Percentiles rank a stretch among this genome's conserved stretches.
Conservation (phyloP, 2,113 vertebrate species). For the Pollimyrus isidori region DNA sequence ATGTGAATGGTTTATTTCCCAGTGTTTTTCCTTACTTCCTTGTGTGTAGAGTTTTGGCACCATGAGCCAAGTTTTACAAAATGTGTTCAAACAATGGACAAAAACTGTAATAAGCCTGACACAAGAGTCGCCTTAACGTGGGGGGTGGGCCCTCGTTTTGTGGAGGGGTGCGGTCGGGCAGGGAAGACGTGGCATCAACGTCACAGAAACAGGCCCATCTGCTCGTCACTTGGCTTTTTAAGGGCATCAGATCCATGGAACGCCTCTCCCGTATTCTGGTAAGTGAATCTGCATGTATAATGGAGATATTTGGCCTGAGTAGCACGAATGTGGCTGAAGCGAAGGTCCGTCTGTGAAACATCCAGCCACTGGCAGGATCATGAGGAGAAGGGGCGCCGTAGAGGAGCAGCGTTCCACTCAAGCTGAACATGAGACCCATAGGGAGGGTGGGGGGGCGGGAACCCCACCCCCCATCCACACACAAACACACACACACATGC, state of each 20-base stretch:
- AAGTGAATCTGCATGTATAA: not conserved
- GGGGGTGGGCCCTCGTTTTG: not conserved
- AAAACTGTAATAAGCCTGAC: conserved; percentile 14
- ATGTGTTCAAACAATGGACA: too few species aligned
- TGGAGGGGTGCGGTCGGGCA: not conserved
- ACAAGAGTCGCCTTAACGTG: conserved; percentile 2
- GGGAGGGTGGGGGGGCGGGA: not conserved
- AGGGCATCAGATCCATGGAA: not conserved
- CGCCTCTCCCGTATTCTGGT: not conserved
- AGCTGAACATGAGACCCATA: not conserved
- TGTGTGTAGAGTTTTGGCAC: too few species aligned
- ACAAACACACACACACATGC: not conserved
- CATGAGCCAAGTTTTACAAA: too few species aligned
- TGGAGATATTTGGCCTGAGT: not conserved
- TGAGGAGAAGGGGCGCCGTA: not conserved
- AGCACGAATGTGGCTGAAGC: not conserved
- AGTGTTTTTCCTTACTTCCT: too few species aligned
- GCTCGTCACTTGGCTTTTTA: conserved; percentile 8
- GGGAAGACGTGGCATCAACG: not conserved
- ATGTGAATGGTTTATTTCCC: too few species aligned
- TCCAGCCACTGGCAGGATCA: not conserved
- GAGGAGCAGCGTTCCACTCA: not conserved
- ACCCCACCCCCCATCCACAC: not conserved
- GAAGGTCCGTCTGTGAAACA: not conserved
- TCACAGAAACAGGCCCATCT: conserved; percentile 14